phyloP scores from a whole-genome alignment of 2,888 invertebrate genomes.

The Pteria penguin region DNA sequence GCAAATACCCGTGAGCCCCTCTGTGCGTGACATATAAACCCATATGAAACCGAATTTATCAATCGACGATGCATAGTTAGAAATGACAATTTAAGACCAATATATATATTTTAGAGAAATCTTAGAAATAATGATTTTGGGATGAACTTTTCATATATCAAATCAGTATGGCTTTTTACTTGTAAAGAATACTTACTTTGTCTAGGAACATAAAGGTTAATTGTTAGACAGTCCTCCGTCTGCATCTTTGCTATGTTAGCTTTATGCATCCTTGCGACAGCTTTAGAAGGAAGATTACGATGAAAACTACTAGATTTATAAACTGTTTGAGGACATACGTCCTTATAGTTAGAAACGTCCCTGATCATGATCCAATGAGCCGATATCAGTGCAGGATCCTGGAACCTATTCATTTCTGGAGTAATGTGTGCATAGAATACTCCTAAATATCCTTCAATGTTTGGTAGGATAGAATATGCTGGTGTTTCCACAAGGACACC shows the following conservation, averaged over 20 bases:
- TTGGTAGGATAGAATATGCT: not conserved
- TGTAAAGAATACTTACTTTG: not conserved
- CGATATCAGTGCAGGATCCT: not conserved
- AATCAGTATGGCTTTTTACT: not conserved
- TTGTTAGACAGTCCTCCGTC: not conserved
- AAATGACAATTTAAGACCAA: too few species aligned
- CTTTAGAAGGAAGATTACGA: not conserved
- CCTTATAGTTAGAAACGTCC: not conserved
- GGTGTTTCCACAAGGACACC: not conserved
- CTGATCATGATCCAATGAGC: not conserved
- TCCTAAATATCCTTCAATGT: not conserved
- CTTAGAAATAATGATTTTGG: too few species aligned
- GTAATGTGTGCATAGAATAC: not conserved
- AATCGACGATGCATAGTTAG: too few species aligned
- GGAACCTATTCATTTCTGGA: not conserved
- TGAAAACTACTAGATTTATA: not conserved
- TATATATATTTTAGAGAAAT: too few species aligned
- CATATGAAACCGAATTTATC: too few species aligned
- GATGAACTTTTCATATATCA: too few species aligned
- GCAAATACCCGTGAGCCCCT: too few species aligned
- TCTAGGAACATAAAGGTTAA: not conserved
- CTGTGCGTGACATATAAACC: too few species aligned
- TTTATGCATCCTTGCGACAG: not conserved
- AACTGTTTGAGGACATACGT: not conserved
- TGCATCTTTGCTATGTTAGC: not conserved